Evolutionary conservation across 2,888 invertebrate genomes (phyloP), one percentile per base, ranked within the genome.

Genomic region (Eurytoma californica): DNA sequence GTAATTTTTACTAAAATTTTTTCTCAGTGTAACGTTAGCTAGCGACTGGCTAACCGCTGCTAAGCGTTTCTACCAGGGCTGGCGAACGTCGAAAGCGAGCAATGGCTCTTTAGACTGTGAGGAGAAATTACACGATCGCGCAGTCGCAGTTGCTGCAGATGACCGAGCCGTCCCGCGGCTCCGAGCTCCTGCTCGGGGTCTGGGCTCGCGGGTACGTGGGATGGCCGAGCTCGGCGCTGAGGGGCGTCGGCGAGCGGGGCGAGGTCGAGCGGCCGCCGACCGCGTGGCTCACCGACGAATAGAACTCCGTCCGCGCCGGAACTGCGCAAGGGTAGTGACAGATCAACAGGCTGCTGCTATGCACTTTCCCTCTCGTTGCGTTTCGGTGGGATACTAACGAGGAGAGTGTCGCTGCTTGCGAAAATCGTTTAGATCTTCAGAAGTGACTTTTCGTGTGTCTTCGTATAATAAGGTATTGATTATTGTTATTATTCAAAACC

Each of bases 131-230:
- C 97, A 95, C 95, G 91, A 97, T 96, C 89, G 95, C 93, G 91
- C 95, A 93, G 91, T 95, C 95, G 92, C 97, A 97, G 88, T 95
- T 95, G 88, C 94, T 94, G 93, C 97, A 97, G 91, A 92, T 91
- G 91, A 92, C 91, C 49, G 18, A 49, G n/a, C 76, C 79, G 5
- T 78, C 75, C 66, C 28, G 14, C 20, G 67, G 20, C 39, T 39
- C 39, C 9, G 39, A 39, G 76, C 51, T 58, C 66, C 39, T 67
- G 72, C 28, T 24, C 66, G 73, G 68, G 20, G 14, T 47, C 49
- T n/a, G 53, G 55, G 5, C 1, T 24, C 24, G 12, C 28, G 58
- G 51, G 49, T 3, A 57, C 14, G 14, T 14, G 16, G 51, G 51
- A 79, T 84, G 84, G 90, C 87, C 87, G 87, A 88, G 86, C 86